A percentile compares a stretch with the other conserved stretches of the same genome.
phyloP scores from a whole-genome alignment of 2,113 vertebrate genomes.

The Tylochromis polylepis region DNA sequence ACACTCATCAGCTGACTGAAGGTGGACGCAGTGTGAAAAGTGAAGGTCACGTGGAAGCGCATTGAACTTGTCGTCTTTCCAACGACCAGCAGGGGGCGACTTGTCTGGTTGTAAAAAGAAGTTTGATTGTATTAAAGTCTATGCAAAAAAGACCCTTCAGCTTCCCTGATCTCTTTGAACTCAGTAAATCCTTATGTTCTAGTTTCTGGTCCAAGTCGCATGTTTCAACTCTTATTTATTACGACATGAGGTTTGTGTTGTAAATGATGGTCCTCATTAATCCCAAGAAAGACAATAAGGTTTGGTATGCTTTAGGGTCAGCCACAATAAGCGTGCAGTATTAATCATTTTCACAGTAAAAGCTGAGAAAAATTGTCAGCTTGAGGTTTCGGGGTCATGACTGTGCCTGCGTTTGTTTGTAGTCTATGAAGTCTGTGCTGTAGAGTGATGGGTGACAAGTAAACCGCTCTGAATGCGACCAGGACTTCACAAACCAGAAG shows the following conservation, averaged over 20 bases:
- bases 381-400: not conserved
- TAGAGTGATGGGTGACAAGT: not conserved
- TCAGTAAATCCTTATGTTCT: not conserved
- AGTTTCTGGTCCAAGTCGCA: not conserved
- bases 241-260: no score
- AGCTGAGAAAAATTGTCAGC: not conserved
- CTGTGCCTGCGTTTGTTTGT: not conserved
- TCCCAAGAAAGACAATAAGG: not conserved
- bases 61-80: not conserved
- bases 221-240: not conserved
- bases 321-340: fast-evolving
- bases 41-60: fast-evolving
- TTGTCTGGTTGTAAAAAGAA: fast-evolving
- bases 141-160: not conserved
- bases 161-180: not conserved
- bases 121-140: not conserved
- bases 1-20: not conserved
- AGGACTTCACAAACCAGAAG: not conserved
- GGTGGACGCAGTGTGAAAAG: fast-evolving
- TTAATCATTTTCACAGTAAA: not conserved
- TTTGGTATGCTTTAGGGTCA: not conserved
- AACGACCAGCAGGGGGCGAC: not conserved
- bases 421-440: not conserved
- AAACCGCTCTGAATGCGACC: not conserved
- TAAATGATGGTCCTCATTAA: not conserved